phyloP scores from a whole-genome alignment of 2,888 invertebrate genomes.

The Caenorhabditis sulstoni region DNA sequence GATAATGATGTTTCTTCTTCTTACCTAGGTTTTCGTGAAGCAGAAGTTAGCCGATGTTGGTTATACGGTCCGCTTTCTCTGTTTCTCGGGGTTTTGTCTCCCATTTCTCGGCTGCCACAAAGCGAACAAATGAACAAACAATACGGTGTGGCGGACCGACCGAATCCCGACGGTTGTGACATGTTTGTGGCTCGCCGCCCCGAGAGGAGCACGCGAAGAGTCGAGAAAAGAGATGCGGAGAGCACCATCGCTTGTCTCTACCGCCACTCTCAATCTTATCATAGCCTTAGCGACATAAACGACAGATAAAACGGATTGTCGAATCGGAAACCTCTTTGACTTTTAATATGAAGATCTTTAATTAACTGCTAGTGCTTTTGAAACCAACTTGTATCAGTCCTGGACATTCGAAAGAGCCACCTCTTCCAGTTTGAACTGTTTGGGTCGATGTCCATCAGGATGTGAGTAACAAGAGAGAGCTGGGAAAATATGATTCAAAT shows the following conservation, averaged over 20 bases:
- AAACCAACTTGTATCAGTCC: conserved; percentile 38
- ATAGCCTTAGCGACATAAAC: no score
- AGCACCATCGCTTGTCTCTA: conserved; percentile 30
- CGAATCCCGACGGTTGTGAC: conserved; percentile 45
- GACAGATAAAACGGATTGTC: no score
- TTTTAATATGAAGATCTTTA: no score
- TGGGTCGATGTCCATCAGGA: conserved; percentile 33
- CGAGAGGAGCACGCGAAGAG: conserved; percentile 4
- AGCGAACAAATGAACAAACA: conserved; percentile 59
- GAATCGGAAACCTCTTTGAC: no score
- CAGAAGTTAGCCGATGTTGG: conserved; percentile 23
- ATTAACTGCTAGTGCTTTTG: background rate
- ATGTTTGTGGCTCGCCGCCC: conserved; percentile 43
- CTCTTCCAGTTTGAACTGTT: conserved; percentile 54
- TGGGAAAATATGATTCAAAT: conserved; percentile 25
- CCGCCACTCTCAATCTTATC: conserved; percentile 38
- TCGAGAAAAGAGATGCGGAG: background rate
- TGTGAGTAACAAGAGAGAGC: conserved; percentile 1
- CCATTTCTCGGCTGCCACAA: conserved; percentile 45
- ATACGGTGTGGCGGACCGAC: conserved; percentile 28
- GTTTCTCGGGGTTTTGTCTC: conserved; percentile 9
- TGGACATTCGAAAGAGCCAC: conserved; percentile 56
- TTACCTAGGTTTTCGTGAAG: background rate
- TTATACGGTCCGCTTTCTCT: conserved; percentile 21
- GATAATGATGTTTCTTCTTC: no score